phyloP scores from a whole-genome alignment of 2,888 invertebrate species.

The Cheilosia variabilis region DNA sequence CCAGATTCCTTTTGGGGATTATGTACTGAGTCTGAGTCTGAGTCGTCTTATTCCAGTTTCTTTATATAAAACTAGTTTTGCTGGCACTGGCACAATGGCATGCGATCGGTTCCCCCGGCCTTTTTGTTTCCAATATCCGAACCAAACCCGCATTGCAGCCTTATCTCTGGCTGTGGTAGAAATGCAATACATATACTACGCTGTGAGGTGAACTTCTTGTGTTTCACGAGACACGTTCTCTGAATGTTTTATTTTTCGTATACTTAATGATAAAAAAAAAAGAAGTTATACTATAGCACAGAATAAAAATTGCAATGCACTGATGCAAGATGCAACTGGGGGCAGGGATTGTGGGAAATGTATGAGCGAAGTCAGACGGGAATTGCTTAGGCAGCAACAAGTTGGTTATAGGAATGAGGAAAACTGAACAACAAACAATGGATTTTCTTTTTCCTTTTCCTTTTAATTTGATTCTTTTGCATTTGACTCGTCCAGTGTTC shows the following conservation, averaged over 20 bases:
- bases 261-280: not conserved
- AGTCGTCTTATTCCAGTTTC: conserved; percentile 17
- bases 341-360: conserved; percentile 5
- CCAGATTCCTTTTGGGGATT: conserved; percentile 66
- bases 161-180: not conserved
- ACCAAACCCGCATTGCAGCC: conserved; percentile 36
- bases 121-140: conserved; percentile 52
- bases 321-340: too few species aligned
- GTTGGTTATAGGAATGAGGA: conserved; percentile 6
- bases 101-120: conserved; percentile 42
- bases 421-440: conserved; percentile 19
- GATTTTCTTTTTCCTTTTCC: conserved; percentile 2
- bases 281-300: not conserved
- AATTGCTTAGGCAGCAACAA: conserved; percentile 8
- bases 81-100: not conserved
- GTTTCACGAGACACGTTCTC: conserved; percentile 61
- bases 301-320: conserved; percentile 49
- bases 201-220: not conserved
- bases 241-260: not conserved
- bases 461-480: conserved; percentile 4
- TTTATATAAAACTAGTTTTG: conserved; percentile 53
- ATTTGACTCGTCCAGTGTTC: conserved; percentile 11
- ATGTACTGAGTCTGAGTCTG: conserved; percentile 41
- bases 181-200: conserved; percentile 6
- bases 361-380: not conserved